These are phyloP conservation scores for Pluvialis apricaria DNA, from an alignment of 2,113 vertebrate genomes.

Conservation along the genomic window DNA sequence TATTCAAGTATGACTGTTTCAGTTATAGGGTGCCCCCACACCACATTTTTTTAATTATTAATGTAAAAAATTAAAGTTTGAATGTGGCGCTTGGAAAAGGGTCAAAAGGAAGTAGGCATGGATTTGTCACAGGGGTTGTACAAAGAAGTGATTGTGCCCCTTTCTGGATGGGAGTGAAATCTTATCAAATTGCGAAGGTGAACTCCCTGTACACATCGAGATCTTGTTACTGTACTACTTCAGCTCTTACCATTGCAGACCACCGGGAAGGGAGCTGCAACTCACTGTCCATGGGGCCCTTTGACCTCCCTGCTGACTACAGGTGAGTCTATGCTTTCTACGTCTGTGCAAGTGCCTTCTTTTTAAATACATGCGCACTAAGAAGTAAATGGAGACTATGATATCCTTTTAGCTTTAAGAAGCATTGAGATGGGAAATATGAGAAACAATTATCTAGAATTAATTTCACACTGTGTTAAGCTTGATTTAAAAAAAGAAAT, in stretches of 20 bases:
- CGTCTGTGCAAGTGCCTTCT: background rate
- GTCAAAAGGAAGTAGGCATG: background rate
- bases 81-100: background rate
- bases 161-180: background rate
- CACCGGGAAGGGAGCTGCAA: background rate
- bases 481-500: background rate
- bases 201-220: background rate
- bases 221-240: background rate
- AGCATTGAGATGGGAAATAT: background rate
- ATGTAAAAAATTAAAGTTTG: background rate
- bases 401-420: background rate
- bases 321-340: background rate
- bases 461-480: background rate
- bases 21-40: fast-evolving
- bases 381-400: background rate
- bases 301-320: background rate
- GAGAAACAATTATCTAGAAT: background rate
- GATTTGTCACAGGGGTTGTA: background rate
- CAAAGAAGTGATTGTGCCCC: background rate
- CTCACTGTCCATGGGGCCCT: background rate
- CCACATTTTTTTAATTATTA: background rate
- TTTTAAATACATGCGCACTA: background rate
- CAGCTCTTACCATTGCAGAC: background rate
- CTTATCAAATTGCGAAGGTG: background rate
- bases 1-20: background rate